Conservation (phyloP, 2,797 vertebrate species). For the Poeciliopsis turneri region DNA sequence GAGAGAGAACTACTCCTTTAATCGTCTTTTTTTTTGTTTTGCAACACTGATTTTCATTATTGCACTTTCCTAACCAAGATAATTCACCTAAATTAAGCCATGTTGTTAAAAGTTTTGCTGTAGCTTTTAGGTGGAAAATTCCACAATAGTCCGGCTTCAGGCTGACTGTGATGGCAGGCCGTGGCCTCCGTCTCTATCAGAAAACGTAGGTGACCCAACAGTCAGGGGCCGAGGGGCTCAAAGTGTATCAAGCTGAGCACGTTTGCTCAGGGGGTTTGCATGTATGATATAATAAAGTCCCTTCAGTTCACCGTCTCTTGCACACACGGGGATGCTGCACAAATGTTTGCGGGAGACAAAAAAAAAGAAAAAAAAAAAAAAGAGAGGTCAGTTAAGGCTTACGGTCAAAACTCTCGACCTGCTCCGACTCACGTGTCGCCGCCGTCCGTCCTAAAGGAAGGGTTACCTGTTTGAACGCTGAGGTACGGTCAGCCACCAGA, state of each 20-base stretch:
- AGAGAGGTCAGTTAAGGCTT: constrained; percentile 29
- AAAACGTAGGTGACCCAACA: constrained; percentile 32
- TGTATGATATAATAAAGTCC: constrained; percentile 44
- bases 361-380: not conserved
- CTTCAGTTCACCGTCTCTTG: constrained; percentile 42
- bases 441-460: constrained; percentile 1
- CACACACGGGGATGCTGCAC: not conserved
- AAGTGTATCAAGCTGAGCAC: constrained; percentile 39
- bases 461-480: not conserved
- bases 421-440: constrained; percentile 3
- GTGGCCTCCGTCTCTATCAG: constrained; percentile 34
- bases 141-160: constrained; percentile 13
- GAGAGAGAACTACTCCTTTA: not conserved
- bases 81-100: not conserved
- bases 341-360: not conserved
- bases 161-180: constrained; percentile 8
- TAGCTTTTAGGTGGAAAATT: constrained; percentile 12
- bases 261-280: constrained; percentile 48
- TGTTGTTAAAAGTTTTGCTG: not conserved
- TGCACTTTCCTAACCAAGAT: not conserved
- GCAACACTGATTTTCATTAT: not conserved
- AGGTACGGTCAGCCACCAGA: not conserved
- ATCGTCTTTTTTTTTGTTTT: not conserved
- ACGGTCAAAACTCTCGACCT: constrained; percentile 1
- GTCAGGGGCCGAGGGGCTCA: constrained; percentile 27